These are phyloP conservation scores for Acleris emargana DNA, from an alignment of 2,888 invertebrate genomes.

Conservation along the genomic window DNA sequence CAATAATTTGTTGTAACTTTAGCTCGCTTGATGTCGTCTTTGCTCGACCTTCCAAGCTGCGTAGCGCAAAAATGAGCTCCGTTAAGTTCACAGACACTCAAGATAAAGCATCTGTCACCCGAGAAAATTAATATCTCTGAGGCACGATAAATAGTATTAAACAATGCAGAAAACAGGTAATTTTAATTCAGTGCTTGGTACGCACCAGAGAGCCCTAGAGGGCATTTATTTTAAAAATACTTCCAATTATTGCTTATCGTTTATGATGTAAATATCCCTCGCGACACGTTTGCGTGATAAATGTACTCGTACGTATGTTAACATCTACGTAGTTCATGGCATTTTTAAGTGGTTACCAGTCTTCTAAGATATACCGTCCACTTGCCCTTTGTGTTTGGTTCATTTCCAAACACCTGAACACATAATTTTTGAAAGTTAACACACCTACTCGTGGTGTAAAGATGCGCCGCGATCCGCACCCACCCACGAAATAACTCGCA, in stretches of 20 bases:
- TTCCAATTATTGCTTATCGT: conserved; percentile 27
- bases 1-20: too few species aligned
- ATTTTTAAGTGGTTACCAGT: neutral
- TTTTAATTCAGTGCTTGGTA: conserved; percentile 25
- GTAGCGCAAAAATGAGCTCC: conserved; percentile 11
- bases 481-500: conserved; percentile 48
- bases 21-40: too few species aligned
- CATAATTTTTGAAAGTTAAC: conserved; percentile 31
- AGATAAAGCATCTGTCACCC: conserved; percentile 32
- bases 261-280: conserved; percentile 20
- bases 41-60: conserved; percentile 1
- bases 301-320: neutral
- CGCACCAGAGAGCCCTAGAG: conserved; percentile 21
- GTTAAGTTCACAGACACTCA: conserved; percentile 21
- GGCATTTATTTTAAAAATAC: conserved; percentile 17
- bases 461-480: conserved; percentile 46
- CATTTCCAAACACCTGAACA: conserved; percentile 37
- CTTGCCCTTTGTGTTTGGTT: conserved; percentile 22
- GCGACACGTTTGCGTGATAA: conserved; percentile 15
- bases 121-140: conserved; percentile 26
- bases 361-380: neutral
- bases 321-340: neutral
- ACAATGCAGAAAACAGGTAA: conserved; percentile 29
- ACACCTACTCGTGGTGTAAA: conserved; percentile 35
- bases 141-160: conserved; percentile 30